These are phyloP conservation scores for Prochilodus magdalenae DNA, from an alignment of 2,113 vertebrate species.

Conservation along the genomic window DNA sequence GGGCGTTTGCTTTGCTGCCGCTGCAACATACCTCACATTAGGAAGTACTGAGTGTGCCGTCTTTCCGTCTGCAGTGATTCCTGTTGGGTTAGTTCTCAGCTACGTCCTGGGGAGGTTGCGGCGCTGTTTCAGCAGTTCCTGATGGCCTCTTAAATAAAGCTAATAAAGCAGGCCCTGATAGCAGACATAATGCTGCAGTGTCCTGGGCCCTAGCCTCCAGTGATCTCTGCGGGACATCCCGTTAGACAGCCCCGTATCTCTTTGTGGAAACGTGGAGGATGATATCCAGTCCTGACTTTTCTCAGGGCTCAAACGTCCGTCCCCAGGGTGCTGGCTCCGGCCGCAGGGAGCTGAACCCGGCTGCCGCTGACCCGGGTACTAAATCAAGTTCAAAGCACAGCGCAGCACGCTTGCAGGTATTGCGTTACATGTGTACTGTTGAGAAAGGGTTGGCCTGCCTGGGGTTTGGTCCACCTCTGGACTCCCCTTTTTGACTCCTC, in stretches of 20 bases:
- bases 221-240: slow-evolving; percentile 47
- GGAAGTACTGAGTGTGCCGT: neutral
- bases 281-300: slow-evolving; percentile 68
- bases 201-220: slow-evolving; percentile 29
- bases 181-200: slow-evolving; percentile 26
- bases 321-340: slow-evolving; percentile 74
- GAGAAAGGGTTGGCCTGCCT: slow-evolving; percentile 74
- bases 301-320: slow-evolving; percentile 70
- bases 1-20: neutral
- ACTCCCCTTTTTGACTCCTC: slow-evolving; percentile 70
- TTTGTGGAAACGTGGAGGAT: slow-evolving; percentile 43
- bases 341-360: slow-evolving; percentile 73
- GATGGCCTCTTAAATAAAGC: slow-evolving; percentile 3
- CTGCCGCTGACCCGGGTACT: slow-evolving; percentile 81
- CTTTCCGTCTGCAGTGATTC: neutral
- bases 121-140: slow-evolving; percentile 7
- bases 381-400: slow-evolving; percentile 92
- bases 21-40: neutral
- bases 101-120: neutral
- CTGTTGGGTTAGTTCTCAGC: neutral
- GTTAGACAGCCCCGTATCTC: slow-evolving; percentile 46
- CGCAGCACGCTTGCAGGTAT: slow-evolving; percentile 81
- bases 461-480: slow-evolving; percentile 76
- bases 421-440: slow-evolving; percentile 81
- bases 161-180: slow-evolving; percentile 19